phyloP scores from a whole-genome alignment of 2,888 invertebrate genomes.

The Morinoia aosen region DNA sequence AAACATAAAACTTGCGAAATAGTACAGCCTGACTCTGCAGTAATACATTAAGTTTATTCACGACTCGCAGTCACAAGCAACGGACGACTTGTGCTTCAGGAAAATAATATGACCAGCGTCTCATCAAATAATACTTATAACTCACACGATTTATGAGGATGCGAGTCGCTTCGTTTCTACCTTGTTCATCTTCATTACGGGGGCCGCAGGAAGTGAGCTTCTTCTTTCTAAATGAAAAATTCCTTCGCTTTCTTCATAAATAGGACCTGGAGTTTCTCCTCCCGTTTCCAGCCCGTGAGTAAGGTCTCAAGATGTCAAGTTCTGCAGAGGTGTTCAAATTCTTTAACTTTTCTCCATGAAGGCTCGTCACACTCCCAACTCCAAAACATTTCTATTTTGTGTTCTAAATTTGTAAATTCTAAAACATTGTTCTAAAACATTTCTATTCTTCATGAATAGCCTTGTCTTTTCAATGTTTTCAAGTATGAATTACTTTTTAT shows the following conservation, averaged over 20 bases:
- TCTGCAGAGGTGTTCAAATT: background rate
- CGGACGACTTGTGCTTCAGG: background rate
- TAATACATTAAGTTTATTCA: background rate
- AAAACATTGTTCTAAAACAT: background rate
- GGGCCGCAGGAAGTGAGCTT: background rate
- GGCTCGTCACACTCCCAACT: background rate
- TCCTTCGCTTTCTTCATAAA: background rate
- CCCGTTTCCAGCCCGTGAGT: background rate
- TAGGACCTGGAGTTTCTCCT: background rate
- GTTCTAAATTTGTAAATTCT: too few species aligned
- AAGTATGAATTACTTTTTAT: background rate
- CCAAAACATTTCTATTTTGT: background rate
- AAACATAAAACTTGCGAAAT: background rate
- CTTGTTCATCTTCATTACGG: background rate
- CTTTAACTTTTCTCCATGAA: background rate
- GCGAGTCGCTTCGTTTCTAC: background rate
- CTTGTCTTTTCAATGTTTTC: background rate
- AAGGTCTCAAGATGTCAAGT: background rate
- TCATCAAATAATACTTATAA: background rate
- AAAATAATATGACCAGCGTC: background rate
- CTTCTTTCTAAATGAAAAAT: background rate
- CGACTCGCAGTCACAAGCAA: background rate
- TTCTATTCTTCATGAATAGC: background rate
- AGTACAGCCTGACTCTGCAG: background rate
- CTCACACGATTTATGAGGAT: background rate